Conservation (phyloP, 2,113 vertebrate species). For the Spermophilus dauricus region DNA sequence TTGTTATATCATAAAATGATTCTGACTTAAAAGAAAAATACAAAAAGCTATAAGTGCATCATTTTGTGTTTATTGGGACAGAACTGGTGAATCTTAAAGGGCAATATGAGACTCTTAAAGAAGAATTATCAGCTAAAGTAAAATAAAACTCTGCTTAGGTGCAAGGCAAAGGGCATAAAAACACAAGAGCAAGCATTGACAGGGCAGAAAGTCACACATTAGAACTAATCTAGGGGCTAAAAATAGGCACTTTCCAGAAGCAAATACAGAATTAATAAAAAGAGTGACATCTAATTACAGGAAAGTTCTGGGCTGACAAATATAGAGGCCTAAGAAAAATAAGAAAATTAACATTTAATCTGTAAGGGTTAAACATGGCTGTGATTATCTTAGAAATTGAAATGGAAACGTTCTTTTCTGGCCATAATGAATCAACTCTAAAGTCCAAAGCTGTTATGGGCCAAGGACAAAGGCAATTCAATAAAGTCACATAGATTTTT, state of each 20-base stretch:
- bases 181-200: slow-evolving; percentile 29
- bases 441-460: slow-evolving; percentile 57
- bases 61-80: slow-evolving; percentile 32
- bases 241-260: slow-evolving; percentile 68
- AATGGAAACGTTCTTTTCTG: slow-evolving; percentile 70
- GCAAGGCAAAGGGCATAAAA: slow-evolving; percentile 57
- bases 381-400: slow-evolving; percentile 73
- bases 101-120: slow-evolving; percentile 30
- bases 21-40: slow-evolving; percentile 41
- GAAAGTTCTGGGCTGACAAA: slow-evolving; percentile 71
- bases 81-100: slow-evolving; percentile 57
- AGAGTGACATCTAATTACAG: slow-evolving; percentile 75
- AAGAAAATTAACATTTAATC: slow-evolving; percentile 75
- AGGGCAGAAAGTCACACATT: slow-evolving; percentile 61
- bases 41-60: neutral
- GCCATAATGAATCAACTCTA: slow-evolving; percentile 68
- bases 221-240: slow-evolving; percentile 64
- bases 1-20: slow-evolving; percentile 31
- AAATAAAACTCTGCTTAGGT: slow-evolving; percentile 58
- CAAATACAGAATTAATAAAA: slow-evolving; percentile 79
- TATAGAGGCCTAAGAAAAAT: slow-evolving; percentile 69
- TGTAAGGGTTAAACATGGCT: slow-evolving; percentile 78
- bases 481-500: slow-evolving; percentile 54
- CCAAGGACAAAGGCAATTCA: slow-evolving; percentile 77
- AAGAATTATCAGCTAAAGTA: slow-evolving; percentile 71